Percentiles rank a stretch among this genome's conserved stretches.
Conservation (phyloP, 2,113 vertebrate species). For the Ammodytes marinus region DNA sequence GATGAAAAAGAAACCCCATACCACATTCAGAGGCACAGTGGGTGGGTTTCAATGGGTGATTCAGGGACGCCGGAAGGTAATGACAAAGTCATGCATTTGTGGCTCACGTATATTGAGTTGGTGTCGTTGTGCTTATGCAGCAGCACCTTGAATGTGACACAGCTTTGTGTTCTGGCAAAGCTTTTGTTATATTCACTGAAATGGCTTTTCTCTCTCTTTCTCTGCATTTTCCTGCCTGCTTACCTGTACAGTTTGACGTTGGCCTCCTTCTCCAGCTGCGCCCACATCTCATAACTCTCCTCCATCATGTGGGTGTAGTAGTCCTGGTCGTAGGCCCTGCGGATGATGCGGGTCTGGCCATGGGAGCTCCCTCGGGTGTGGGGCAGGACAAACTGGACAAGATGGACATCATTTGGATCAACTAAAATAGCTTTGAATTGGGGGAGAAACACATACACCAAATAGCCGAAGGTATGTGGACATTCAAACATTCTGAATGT, state of each 20-base stretch:
- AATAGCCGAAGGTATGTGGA: not conserved
- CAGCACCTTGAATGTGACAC: conserved; percentile 57
- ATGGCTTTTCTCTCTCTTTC: conserved; percentile 43
- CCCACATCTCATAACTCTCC: conserved; percentile 89
- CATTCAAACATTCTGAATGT: not conserved
- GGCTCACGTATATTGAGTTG: conserved; percentile 58
- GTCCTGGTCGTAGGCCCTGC: conserved; percentile 85
- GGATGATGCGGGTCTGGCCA: conserved; percentile 92
- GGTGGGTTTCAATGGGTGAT: conserved; percentile 42
- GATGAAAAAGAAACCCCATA: conserved; percentile 13
- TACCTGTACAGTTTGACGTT: conserved; percentile 88
- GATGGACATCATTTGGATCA: not conserved
- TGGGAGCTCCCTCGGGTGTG: conserved; percentile 95
- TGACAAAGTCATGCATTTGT: conserved; percentile 69
- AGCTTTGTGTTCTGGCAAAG: conserved; percentile 35
- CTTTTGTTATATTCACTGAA: conserved; percentile 56
- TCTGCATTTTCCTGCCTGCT: conserved; percentile 18
- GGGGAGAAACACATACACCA: not conserved
- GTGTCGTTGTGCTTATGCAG: conserved; percentile 40
- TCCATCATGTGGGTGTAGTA: conserved; percentile 90
- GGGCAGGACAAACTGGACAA: conserved; percentile 89
- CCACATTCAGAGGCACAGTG: conserved; percentile 38
- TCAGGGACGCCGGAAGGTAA: conserved; percentile 51
- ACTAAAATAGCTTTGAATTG: not conserved
- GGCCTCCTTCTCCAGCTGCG: conserved; percentile 86